These are phyloP conservation scores for Malacoraja senta DNA, from an alignment of 2,797 vertebrate species.

Conservation along the genomic window DNA sequence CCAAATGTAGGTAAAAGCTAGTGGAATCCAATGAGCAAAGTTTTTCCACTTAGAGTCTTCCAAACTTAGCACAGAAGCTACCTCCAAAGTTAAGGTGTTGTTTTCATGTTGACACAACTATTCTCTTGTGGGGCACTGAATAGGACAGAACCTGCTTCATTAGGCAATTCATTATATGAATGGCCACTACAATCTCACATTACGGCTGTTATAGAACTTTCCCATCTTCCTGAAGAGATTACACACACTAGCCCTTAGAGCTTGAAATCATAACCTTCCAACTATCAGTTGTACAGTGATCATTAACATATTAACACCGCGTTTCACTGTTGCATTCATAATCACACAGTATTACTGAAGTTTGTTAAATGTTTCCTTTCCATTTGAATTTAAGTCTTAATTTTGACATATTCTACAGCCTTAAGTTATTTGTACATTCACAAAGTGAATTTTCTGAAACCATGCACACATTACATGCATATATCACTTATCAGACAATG, in stretches of 20 bases:
- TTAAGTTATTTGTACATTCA: conserved; percentile 46
- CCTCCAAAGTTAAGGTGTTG: background rate
- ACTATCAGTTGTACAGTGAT: background rate
- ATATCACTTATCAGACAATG: conserved; percentile 45
- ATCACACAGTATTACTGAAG: background rate
- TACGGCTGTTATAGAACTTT: background rate
- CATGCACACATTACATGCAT: conserved; percentile 38
- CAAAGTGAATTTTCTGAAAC: conserved; percentile 42
- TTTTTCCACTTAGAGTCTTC: background rate
- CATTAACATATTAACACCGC: background rate
- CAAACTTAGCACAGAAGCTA: background rate
- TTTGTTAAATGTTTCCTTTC: background rate
- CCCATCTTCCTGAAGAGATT: background rate
- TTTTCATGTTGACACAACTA: background rate
- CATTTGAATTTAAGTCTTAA: conserved; percentile 45
- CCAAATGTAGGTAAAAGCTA: too few species aligned
- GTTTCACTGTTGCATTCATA: background rate
- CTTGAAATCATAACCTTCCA: background rate
- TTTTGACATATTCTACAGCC: conserved; percentile 49
- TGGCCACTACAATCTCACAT: background rate
- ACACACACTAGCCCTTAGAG: background rate
- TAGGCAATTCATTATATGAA: background rate
- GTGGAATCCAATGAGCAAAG: too few species aligned
- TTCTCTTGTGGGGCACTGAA: background rate
- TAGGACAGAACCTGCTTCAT: background rate